Percentiles rank a stretch among this genome's conserved stretches.
Conservation (phyloP, 2,797 vertebrate species). For the Champsocephalus gunnari region DNA sequence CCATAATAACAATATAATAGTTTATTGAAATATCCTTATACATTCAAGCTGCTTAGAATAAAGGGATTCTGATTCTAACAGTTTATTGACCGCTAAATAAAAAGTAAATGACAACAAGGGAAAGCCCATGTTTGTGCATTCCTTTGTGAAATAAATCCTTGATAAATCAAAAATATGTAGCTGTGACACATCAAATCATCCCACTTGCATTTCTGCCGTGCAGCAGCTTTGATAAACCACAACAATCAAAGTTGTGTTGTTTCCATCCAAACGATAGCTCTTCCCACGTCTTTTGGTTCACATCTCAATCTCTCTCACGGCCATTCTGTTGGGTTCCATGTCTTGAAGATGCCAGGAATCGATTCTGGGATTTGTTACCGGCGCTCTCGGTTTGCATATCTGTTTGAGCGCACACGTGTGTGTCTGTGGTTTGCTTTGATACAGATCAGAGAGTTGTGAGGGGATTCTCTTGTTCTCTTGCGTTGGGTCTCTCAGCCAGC, state of each 20-base stretch:
- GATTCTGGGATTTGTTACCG: conserved; percentile 42
- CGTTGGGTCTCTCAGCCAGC: conserved; percentile 49
- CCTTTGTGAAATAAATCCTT: too few relatives aligned
- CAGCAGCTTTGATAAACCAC: too few relatives aligned
- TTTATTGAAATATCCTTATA: background rate
- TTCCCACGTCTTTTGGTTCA: conserved; percentile 29
- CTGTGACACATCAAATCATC: too few relatives aligned
- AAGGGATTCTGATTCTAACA: too few relatives aligned
- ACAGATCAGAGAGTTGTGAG: conserved; percentile 58
- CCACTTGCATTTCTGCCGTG: too few relatives aligned
- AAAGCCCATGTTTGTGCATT: too few relatives aligned
- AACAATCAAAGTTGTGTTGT: too few relatives aligned
- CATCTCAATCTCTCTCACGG: conserved; percentile 17
- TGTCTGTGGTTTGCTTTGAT: conserved; percentile 57
- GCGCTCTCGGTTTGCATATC: conserved; percentile 45
- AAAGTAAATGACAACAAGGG: too few relatives aligned
- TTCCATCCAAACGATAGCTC: too few relatives aligned
- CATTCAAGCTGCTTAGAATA: background rate
- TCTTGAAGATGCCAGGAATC: conserved; percentile 41
- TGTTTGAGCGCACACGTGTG: conserved; percentile 22
- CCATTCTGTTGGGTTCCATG: conserved; percentile 10
- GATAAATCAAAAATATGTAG: too few relatives aligned
- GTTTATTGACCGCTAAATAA: too few relatives aligned
- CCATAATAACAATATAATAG: background rate
- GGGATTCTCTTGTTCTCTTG: conserved; percentile 46